Conservation (phyloP, 2,113 vertebrate species). For the Xenopus borealis region DNA sequence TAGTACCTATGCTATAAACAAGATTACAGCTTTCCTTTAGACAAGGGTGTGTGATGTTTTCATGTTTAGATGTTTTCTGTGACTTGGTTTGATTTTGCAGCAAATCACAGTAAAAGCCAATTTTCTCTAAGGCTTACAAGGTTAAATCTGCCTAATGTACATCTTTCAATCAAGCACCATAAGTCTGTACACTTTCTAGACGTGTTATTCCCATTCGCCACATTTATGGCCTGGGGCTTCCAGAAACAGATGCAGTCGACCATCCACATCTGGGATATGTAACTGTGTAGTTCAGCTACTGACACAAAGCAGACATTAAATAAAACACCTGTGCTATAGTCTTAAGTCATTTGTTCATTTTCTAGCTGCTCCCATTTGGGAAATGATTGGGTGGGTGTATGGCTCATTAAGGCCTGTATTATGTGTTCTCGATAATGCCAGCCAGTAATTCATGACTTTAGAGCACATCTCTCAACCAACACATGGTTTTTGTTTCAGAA, state of each 20-base stretch:
- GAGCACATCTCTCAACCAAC: slow-evolving; percentile 23
- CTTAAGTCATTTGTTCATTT: slow-evolving; percentile 41
- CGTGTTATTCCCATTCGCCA: slow-evolving; percentile 8
- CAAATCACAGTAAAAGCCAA: too few species aligned
- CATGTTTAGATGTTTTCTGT: too few species aligned
- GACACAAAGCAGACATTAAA: slow-evolving; percentile 44
- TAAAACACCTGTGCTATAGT: slow-evolving; percentile 41
- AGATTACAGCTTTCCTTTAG: too few species aligned
- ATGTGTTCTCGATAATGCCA: slow-evolving; percentile 39
- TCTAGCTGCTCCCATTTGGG: slow-evolving; percentile 36
- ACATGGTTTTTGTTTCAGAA: too few species aligned
- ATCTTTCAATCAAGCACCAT: not conserved
- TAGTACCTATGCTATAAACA: too few species aligned
- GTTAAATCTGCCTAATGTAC: not conserved
- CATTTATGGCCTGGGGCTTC: slow-evolving; percentile 25
- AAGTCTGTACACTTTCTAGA: slow-evolving; percentile 12
- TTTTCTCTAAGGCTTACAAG: not conserved
- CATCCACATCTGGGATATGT: slow-evolving; percentile 36
- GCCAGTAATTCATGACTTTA: slow-evolving; percentile 34
- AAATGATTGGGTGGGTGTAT: slow-evolving; percentile 39
- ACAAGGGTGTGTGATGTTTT: too few species aligned
- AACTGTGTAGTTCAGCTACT: slow-evolving; percentile 19
- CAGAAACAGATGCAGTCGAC: slow-evolving; percentile 39
- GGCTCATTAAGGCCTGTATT: slow-evolving; percentile 38
- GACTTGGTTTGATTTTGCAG: too few species aligned